Percentiles rank a stretch among this genome's conserved stretches.
These are phyloP conservation scores for Atlantisia rogersi DNA, from an alignment of 2,113 vertebrate genomes.

Conservation along the genomic window DNA sequence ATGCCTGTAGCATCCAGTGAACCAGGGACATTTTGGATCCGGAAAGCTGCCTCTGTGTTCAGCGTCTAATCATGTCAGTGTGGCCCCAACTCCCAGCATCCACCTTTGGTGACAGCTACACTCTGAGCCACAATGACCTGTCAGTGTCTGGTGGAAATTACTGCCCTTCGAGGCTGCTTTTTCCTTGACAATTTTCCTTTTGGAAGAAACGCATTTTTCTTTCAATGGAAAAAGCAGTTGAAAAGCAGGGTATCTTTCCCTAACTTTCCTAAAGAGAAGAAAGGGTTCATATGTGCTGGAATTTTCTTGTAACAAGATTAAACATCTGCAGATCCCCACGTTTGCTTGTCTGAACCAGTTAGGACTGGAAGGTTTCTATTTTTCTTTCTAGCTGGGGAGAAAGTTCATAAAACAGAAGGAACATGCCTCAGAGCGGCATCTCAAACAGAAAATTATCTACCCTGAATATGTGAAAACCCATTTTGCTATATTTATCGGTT, in stretches of 20 bases:
- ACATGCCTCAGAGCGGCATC: slow-evolving; percentile 5
- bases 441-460: slow-evolving; percentile 33
- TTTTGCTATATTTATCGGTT: slow-evolving; percentile 39
- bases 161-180: neutral
- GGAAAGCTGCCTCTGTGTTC: neutral
- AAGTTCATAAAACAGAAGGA: slow-evolving; percentile 22
- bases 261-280: neutral
- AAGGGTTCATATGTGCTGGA: neutral
- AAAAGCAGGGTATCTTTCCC: neutral
- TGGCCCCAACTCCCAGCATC: no score
- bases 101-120: neutral
- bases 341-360: neutral
- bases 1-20: neutral
- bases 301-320: neutral
- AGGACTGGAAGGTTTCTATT: neutral
- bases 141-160: neutral
- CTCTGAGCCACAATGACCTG: neutral
- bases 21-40: neutral
- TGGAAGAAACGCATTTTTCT: neutral
- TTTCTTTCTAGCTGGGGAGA: neutral
- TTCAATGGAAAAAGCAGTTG: neutral
- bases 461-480: neutral
- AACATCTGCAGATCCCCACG: neutral
- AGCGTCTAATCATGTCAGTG: neutral
- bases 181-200: neutral